Evolutionary conservation across 2,888 invertebrate genomes (phyloP), one percentile per base, ranked within the genome.

Genomic region (Ornithoptera alexandrae): DNA sequence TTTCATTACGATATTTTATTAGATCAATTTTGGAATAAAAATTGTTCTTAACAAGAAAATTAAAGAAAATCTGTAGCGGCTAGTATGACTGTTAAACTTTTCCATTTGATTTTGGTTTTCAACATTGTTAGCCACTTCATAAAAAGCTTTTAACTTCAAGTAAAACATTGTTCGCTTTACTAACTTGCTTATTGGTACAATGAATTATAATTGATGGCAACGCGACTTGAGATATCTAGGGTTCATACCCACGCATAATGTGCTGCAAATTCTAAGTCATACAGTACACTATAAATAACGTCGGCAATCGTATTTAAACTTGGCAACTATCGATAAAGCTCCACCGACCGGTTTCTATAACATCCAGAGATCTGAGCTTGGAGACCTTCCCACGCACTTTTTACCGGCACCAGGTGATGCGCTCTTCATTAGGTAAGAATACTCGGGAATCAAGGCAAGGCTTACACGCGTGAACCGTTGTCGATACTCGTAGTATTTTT

Each of bases 311-410:
- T 58, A 65, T 69, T 69, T 58, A 58, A 62, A 65, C 46, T 50
- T 36, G 62, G 50, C 58, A 62, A 62, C 59, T 39, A 50, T 46
- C 20, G 69, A 70, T 62, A 67, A 24, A 24, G 17, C 42, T 58
- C 30, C 30, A 5, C 30, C 30, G 66, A 66, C 62, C 66, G 62
- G 62, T 62, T 53, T n/a, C 2, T 39, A 58, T 69, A 42, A 42
- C 61, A 53, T 70, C 66, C 58, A 59, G 69, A 66, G 66, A 65
- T 62, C 66, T 36, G 57, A 50, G 22, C 57, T 22, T 10, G 7
- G 67, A 69, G 57, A 70, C 39, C 69, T 70, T 70, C 69, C 69
- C 66, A 70, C 69, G 69, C 69, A 57, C 18, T 66, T 70, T 70
- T 66, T 70, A 62, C 62, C 61, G 18, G 10, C 62, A 58, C n/a